Evolutionary conservation across 2,888 invertebrate genomes (phyloP), one percentile per base, ranked within the genome.

Genomic region (Unio delphinus): DNA sequence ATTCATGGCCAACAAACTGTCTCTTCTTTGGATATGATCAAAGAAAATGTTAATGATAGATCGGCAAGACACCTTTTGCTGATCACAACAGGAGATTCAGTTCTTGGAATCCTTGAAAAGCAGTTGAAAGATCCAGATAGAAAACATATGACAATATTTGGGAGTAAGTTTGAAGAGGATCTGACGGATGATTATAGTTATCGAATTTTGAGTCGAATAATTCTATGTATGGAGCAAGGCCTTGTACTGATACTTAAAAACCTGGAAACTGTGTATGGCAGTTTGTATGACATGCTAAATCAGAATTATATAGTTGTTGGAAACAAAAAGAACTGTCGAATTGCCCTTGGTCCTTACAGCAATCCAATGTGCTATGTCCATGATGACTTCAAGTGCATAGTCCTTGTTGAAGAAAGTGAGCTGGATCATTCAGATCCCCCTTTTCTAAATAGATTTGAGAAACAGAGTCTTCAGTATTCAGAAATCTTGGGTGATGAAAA

Each of bases 381-480:
- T 68, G 80, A 82, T 17, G 60, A 73, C 3, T 84, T 84, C 65
- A 74, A 79, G 68, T 83, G 82, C 65, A 78, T 84, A 65, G 84
- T 84, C 3, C 72, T 84, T 84, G 0, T 75, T 81, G 80, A 81
- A 60, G 79, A 81, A 66, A 69, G 67, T 15, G 74, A 79, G 62
- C 23, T 84, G 1, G 68, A 77, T 66, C 68, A 72, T 26, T 72
- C 79, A 15, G 82, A 83, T 61, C 81, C 83, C 30, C 84, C 85
- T 11, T 81, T 85, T 70, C 67, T 85, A 20, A 85, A 85, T 63
- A 68, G 85, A 23, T 83, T 85, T 72, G 85, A 85, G 69, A 85
- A 85, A 34, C 85, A 85, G 57, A 78, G 81, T 68, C 72, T 89
- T 34, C 64, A 77, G 61, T 78, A 81, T 66, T 57, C 65, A 57